Conservation (phyloP, 2,797 vertebrate genomes). For the Hemitrygon akajei region DNA sequence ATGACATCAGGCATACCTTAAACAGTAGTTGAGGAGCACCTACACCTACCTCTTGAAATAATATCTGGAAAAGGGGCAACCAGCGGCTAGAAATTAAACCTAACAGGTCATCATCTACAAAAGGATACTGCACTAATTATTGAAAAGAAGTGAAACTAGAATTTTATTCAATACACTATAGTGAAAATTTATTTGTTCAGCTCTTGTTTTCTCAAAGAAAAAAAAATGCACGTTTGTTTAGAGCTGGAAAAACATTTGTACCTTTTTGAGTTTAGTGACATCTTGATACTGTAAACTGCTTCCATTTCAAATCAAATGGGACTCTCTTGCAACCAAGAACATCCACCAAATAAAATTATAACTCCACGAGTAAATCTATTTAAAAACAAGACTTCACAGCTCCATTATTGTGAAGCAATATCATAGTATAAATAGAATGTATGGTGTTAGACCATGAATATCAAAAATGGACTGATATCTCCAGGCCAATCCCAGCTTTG, state of each 20-base stretch:
- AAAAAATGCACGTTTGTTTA: not conserved
- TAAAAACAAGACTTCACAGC: not conserved
- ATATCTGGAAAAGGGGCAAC: not conserved
- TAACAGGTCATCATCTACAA: not conserved
- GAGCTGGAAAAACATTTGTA: not conserved
- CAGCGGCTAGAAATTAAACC: not conserved
- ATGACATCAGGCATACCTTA: not conserved
- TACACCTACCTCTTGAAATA: no score
- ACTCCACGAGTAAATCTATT: slow-evolving; percentile 22
- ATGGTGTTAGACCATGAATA: slow-evolving; percentile 29
- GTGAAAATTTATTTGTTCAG: not conserved
- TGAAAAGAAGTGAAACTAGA: not conserved
- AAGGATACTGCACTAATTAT: not conserved
- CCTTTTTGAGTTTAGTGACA: not conserved
- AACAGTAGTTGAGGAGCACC: not conserved
- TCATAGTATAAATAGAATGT: slow-evolving; percentile 19
- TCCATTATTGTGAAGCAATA: slow-evolving; percentile 17
- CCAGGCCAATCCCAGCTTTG: slow-evolving; percentile 9
- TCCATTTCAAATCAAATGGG: not conserved
- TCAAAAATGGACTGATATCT: slow-evolving; percentile 25
- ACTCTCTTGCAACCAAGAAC: not conserved
- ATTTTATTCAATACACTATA: not conserved
- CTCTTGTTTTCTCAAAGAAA: not conserved
- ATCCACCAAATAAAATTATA: not conserved
- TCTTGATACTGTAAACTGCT: not conserved